A percentile compares a stretch with the other conserved stretches of the same genome.
These are phyloP conservation scores for Sogatella furcifera DNA, from an alignment of 1,140 invertebrate genomes.

Conservation along the genomic window DNA sequence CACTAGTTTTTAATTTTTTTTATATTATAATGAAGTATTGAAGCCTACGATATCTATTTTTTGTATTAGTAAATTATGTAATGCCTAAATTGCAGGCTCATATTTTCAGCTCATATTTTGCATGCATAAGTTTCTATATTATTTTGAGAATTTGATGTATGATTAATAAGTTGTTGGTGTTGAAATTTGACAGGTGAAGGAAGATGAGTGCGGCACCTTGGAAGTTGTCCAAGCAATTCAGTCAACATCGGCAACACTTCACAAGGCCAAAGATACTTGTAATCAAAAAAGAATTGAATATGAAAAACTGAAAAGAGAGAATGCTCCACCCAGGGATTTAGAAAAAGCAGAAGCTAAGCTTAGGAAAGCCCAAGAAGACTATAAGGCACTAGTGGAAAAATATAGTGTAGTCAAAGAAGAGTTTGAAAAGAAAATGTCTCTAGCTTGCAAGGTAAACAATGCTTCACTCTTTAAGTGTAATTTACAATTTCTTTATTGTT, in stretches of 20 bases:
- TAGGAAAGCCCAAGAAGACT: conserved; percentile 90
- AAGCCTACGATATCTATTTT: too few relatives aligned
- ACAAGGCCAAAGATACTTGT: conserved; percentile 86
- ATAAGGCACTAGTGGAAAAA: conserved; percentile 78
- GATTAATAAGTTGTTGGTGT: not conserved
- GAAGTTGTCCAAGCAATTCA: conserved; percentile 84
- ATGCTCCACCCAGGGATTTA: conserved; percentile 77
- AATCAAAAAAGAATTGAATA: conserved; percentile 70
- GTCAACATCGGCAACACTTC: conserved; percentile 69
- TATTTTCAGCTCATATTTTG: too few relatives aligned
- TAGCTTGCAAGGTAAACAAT: conserved; percentile 70
- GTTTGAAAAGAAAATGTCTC: conserved; percentile 89
- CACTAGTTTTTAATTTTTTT: too few relatives aligned
- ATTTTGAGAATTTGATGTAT: too few relatives aligned
- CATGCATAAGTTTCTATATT: too few relatives aligned
- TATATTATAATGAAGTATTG: too few relatives aligned
- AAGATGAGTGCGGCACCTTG: conserved; percentile 81
- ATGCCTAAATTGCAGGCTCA: too few relatives aligned
- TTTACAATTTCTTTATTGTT: too few relatives aligned
- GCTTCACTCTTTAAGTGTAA: too few relatives aligned
- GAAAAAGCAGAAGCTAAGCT: conserved; percentile 88
- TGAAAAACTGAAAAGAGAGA: conserved; percentile 82
- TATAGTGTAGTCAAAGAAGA: conserved; percentile 79
- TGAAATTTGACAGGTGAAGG: conserved; percentile 57
- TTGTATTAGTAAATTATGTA: too few relatives aligned